Conservation (phyloP, 2,797 vertebrate species). For the Eutrigla gurnardus region DNA sequence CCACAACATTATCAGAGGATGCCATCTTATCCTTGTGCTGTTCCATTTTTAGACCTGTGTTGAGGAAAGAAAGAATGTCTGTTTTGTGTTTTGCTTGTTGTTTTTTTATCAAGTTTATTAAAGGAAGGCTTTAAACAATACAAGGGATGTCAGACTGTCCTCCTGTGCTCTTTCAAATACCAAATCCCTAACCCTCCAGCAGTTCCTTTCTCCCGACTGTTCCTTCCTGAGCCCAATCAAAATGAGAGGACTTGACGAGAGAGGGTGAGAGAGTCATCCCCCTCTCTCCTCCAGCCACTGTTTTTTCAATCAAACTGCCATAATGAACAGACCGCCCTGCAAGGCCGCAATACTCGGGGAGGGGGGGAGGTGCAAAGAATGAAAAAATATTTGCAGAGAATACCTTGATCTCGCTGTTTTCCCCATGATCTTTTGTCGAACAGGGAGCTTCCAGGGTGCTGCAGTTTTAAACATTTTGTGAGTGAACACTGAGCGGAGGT, state of each 20-base stretch:
- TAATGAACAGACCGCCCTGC: slow-evolving; percentile 68
- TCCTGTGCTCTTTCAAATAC: slow-evolving; percentile 35
- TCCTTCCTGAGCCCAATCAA: slow-evolving; percentile 49
- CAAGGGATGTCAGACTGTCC: slow-evolving; percentile 28
- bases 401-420: slow-evolving; percentile 45
- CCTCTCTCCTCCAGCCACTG: slow-evolving; percentile 52
- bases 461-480: slow-evolving; percentile 33
- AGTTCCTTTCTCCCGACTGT: slow-evolving; percentile 9
- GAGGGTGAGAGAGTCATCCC: slow-evolving; percentile 45
- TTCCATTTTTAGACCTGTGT: slow-evolving; percentile 54
- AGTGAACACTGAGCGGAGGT: slow-evolving; percentile 47
- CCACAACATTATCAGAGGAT: slow-evolving; percentile 67
- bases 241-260: slow-evolving; percentile 35
- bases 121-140: slow-evolving; percentile 26
- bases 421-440: slow-evolving; percentile 43
- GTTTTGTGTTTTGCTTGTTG: not conserved
- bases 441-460: slow-evolving; percentile 34
- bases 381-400: slow-evolving; percentile 47
- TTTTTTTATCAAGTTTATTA: not conserved
- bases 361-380: not conserved
- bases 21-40: slow-evolving; percentile 56
- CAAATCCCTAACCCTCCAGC: slow-evolving; percentile 5
- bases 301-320: slow-evolving; percentile 67
- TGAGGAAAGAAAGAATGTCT: slow-evolving; percentile 12
- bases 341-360: slow-evolving; percentile 43